A percentile compares a stretch with the other conserved stretches of the same genome.
Conservation (phyloP, 2,888 invertebrate species). For the Nudaria mundana region DNA sequence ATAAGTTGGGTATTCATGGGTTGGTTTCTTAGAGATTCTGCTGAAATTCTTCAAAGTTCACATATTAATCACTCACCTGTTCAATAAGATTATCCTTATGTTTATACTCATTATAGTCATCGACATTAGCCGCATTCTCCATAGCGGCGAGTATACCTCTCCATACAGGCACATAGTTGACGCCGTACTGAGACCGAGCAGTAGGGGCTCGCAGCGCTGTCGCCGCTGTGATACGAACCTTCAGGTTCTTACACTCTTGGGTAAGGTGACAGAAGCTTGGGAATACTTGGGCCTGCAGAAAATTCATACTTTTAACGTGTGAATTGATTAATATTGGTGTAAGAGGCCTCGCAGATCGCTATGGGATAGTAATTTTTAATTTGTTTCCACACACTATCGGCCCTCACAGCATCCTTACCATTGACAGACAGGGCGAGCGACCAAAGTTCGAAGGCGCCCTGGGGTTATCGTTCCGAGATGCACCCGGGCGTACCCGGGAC, state of each 20-base stretch:
- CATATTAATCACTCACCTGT: constrained; percentile 77
- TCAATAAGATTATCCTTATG: constrained; percentile 93
- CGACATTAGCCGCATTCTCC: constrained; percentile 88
- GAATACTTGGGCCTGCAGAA: constrained; percentile 82
- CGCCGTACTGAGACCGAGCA: constrained; percentile 83
- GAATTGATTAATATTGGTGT: no score
- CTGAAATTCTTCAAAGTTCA: neutral
- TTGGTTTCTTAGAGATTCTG: no score
- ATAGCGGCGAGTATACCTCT: constrained; percentile 86
- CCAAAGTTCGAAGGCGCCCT: no score
- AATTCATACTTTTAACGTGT: no score
- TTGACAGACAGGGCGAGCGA: no score
- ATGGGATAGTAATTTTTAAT: no score
- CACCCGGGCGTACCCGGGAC: no score
- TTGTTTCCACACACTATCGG: no score
- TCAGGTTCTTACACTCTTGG: constrained; percentile 89
- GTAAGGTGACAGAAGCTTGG: constrained; percentile 84
- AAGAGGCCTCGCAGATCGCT: no score
- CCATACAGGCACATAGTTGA: constrained; percentile 84
- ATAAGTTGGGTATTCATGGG: no score
- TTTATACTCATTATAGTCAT: constrained; percentile 91
- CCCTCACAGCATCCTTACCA: no score
- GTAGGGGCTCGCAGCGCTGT: constrained; percentile 85
- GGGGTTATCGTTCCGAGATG: no score
- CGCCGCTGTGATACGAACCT: constrained; percentile 94